These are phyloP conservation scores for Lepilemur ruficaudatus DNA, from an alignment of 2,797 vertebrate genomes.

Conservation along the genomic window DNA sequence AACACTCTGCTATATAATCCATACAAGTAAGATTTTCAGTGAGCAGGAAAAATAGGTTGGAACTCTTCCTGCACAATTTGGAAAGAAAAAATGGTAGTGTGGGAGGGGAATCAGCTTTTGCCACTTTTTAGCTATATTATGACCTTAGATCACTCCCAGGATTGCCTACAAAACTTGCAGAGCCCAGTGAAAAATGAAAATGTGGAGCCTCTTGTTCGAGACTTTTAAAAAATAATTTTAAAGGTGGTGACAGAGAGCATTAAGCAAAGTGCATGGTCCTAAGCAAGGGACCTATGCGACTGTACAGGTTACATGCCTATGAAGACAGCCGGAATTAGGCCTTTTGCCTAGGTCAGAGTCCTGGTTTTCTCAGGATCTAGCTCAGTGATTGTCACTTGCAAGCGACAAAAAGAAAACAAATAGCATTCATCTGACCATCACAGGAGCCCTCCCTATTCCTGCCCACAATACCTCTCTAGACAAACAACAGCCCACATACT, in stretches of 20 bases:
- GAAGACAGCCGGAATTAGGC: not conserved
- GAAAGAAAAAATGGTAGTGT: not conserved
- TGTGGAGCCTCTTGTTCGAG: not conserved
- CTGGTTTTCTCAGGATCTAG: not conserved
- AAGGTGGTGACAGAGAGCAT: not conserved
- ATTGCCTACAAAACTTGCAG: not conserved
- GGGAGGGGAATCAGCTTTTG: not conserved
- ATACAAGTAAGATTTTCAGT: not conserved
- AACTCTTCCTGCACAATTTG: not conserved
- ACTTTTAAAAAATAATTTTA: not conserved
- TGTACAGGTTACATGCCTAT: fast-evolving
- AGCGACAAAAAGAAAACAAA: not conserved
- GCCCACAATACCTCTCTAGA: not conserved
- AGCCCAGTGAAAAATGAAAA: not conserved
- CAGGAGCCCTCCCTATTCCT: not conserved
- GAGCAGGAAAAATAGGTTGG: not conserved
- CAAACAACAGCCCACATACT: not conserved
- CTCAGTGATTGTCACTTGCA: not conserved
- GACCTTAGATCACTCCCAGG: not conserved
- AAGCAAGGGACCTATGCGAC: fast-evolving
- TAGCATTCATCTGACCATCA: not conserved
- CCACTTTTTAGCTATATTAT: not conserved
- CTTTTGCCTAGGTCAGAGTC: too few relatives aligned
- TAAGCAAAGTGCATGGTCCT: not conserved
- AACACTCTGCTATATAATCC: not conserved